Evolutionary conservation across 1,140 invertebrate genomes (phyloP).

Genomic region (Dendrolimus kikuchii): DNA sequence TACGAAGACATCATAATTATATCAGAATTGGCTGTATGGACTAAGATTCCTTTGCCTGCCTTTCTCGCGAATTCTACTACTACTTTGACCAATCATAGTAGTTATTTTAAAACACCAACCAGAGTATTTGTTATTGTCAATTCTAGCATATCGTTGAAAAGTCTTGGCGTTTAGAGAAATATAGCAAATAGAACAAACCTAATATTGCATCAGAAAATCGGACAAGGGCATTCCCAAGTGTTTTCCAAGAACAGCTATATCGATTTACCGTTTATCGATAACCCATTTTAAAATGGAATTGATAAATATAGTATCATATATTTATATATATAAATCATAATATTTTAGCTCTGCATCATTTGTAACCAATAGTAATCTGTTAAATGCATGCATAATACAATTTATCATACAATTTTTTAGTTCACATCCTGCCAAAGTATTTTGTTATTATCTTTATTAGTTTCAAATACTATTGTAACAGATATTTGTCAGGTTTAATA

Average conservation of each 20-base stretch:
- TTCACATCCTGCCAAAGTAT: background rate
- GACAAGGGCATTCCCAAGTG: background rate
- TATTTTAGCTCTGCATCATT: too few species aligned
- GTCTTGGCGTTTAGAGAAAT: background rate
- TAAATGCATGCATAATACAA: too few species aligned
- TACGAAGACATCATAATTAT: too few species aligned
- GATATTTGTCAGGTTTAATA: too few species aligned
- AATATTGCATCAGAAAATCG: constrained; percentile 21
- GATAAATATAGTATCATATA: background rate
- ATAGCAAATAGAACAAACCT: constrained; percentile 5
- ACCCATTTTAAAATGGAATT: background rate
- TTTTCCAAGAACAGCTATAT: constrained; percentile 4
- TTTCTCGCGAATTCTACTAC: too few species aligned
- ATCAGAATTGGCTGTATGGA: too few species aligned
- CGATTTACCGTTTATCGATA: constrained; percentile 1
- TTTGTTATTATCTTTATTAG: background rate
- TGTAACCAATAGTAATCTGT: too few species aligned
- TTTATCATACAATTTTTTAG: too few species aligned
- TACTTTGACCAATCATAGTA: too few species aligned
- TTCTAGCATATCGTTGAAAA: background rate
- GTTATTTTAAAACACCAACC: background rate
- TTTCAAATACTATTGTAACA: too few species aligned
- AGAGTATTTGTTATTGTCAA: background rate
- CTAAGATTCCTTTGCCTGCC: too few species aligned
- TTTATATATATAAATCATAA: too few species aligned